Evolutionary conservation across 2,888 invertebrate species (phyloP).

Genomic region (Sesamia inferens): DNA sequence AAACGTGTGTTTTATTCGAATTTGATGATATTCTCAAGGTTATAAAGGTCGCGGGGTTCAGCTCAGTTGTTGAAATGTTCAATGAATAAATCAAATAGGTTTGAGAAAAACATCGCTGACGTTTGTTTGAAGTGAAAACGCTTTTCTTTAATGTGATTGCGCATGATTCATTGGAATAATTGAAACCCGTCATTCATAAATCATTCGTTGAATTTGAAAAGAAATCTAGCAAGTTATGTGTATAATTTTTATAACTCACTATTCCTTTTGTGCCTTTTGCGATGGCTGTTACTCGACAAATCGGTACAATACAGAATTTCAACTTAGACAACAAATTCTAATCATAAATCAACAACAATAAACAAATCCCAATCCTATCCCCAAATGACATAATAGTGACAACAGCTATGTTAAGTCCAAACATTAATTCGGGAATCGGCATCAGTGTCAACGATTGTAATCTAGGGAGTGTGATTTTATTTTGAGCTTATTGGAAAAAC

Average conservation of each 20-base stretch:
- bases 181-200: not conserved
- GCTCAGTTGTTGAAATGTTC: not conserved
- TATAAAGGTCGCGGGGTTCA: slow-evolving; percentile 22
- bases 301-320: not conserved
- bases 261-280: not conserved
- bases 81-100: slow-evolving; percentile 11
- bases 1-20: slow-evolving; percentile 37
- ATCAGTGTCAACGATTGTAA: too few relatives aligned
- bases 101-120: slow-evolving; percentile 1
- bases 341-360: too few relatives aligned
- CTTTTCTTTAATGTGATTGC: not conserved
- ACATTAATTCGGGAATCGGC: too few relatives aligned
- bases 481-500: too few relatives aligned
- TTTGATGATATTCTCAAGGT: slow-evolving; percentile 15
- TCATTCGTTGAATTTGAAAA: not conserved
- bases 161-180: too few relatives aligned
- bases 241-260: not conserved
- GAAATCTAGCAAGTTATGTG: not conserved
- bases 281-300: not conserved
- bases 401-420: too few relatives aligned
- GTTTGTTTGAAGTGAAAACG: slow-evolving; percentile 10
- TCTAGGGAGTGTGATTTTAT: too few relatives aligned
- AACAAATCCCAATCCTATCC: too few relatives aligned
- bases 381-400: too few relatives aligned
- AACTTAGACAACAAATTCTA: not conserved